Base-by-base conservation (phyloP, 2,113 vertebrate genomes). In the Pygoscelis adeliae region DNA sequence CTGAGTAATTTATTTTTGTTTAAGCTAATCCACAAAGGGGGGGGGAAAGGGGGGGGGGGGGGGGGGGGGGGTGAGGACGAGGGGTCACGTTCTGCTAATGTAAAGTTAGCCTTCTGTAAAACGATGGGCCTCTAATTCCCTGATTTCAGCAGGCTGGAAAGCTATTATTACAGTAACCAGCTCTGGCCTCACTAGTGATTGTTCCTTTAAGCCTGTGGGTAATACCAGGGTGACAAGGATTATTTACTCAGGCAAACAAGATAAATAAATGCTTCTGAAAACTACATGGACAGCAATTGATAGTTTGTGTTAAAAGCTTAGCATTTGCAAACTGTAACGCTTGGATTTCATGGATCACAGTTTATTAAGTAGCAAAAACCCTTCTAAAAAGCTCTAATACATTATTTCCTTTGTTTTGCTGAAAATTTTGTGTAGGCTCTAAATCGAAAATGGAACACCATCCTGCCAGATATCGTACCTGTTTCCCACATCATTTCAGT, bases 251-350 rank as follows among this genome's bases (percentile, higher is more conserved):
- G 76, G 66, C 72, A 82, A 87, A 95, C 67, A 89, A 71, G 42
- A 79, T 52, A 87, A 93, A 97, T 72, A 95, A 91, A 74, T 61
- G 46, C 69, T 74, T 69, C 55, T 69, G 88, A 78, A 94, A 92
- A 82, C 7, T 30, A 89, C 69, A 40, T 4, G 40, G 80, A 38
- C 69, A 89, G 92, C 79, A 70, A 67, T 18, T 40, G 90, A 62
- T 47, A 70, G 90, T 36, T 62, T 63, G 26, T 32, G 63, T 38
- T 87, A 49, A 93, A 90, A 83, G 90, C 92, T 78, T 20, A 15
- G 42, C 25, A 36, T 94, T 73, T 92, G 74, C 71, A 81, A 77
- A 55, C 22, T 9, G 22, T 36, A 76, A 84, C 92, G 86, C 86
- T 78, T 36, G 83, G 86, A 81, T 94, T 91, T 95, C 46, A 59